These are phyloP conservation scores for Pseudococcus longispinus DNA, from an alignment of 2,888 invertebrate species.

Conservation along the genomic window DNA sequence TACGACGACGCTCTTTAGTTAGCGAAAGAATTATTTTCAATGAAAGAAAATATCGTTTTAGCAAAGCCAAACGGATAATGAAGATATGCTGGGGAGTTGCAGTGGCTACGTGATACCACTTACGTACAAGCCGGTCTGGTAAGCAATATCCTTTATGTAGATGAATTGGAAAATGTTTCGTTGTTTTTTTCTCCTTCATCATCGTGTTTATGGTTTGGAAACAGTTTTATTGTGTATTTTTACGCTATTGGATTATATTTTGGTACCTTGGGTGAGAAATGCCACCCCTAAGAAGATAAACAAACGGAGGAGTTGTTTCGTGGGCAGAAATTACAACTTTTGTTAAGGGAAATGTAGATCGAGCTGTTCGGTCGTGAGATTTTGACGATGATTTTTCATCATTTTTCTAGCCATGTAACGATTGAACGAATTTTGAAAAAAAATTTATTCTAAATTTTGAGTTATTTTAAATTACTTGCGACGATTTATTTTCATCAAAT, in stretches of 20 bases:
- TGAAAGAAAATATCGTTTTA: constrained; percentile 24
- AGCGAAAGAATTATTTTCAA: constrained; percentile 28
- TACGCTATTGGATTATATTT: not conserved
- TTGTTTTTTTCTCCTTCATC: not conserved
- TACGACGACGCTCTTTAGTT: constrained; percentile 14
- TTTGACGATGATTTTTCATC: no score
- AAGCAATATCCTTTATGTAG: not conserved
- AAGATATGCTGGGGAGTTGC: not conserved
- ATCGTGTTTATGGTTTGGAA: not conserved
- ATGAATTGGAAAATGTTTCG: not conserved
- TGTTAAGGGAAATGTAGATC: no score
- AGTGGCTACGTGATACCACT: constrained; percentile 7
- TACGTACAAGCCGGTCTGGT: not conserved
- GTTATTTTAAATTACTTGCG: no score
- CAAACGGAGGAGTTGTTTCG: not conserved
- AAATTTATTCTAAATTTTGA: no score
- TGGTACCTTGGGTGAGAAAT: not conserved
- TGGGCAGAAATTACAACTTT: not conserved
- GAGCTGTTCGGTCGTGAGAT: no score
- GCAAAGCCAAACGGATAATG: constrained; percentile 25
- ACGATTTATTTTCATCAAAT: no score
- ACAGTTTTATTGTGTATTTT: not conserved
- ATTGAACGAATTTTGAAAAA: no score
- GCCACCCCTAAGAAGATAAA: not conserved
- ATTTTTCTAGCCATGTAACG: no score